These are phyloP conservation scores for Tiliacea aurago DNA, from an alignment of 2,888 invertebrate genomes.

Conservation along the genomic window DNA sequence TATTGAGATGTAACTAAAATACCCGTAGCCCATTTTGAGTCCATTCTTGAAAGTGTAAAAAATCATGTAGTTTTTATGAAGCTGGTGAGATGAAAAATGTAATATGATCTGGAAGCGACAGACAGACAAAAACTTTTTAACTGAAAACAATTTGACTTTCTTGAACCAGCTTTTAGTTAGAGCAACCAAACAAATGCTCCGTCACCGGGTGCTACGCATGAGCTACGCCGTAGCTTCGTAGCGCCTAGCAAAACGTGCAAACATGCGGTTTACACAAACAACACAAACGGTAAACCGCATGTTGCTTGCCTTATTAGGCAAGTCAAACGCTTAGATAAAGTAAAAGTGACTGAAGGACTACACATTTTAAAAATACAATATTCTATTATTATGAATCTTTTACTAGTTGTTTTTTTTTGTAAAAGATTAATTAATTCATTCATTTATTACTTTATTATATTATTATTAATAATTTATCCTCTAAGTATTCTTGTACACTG, in stretches of 20 bases:
- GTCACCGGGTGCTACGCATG: conserved; percentile 18
- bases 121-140: not conserved
- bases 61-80: not conserved
- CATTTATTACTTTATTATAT: too few species aligned
- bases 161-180: conserved; percentile 4
- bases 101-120: too few species aligned
- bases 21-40: not conserved
- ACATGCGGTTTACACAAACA: not conserved
- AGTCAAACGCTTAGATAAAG: not conserved
- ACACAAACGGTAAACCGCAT: too few species aligned
- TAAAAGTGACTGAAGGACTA: not conserved
- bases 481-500: too few species aligned
- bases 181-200: not conserved
- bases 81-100: not conserved
- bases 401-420: too few species aligned
- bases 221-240: conserved; percentile 36
- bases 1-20: not conserved
- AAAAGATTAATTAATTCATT: too few species aligned
- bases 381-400: not conserved
- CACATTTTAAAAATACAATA: not conserved
- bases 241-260: conserved; percentile 14
- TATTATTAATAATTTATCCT: too few species aligned
- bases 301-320: too few species aligned
- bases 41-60: too few species aligned
- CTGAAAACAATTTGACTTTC: too few species aligned